phyloP scores from a whole-genome alignment of 2,797 vertebrate species.

The Denticeps clupeoides region DNA sequence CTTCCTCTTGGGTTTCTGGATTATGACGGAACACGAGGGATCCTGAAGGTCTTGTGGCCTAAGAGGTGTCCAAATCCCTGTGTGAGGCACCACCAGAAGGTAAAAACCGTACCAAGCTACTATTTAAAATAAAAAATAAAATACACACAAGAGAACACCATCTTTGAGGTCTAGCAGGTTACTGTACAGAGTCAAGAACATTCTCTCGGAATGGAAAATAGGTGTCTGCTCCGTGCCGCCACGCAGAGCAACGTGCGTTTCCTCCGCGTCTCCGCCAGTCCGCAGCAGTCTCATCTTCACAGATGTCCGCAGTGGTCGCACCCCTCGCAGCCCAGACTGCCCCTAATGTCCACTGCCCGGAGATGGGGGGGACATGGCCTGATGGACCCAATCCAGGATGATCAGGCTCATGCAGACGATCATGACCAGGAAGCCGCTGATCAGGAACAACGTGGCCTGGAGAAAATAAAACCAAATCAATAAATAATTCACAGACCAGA shows the following conservation, averaged over 20 bases:
- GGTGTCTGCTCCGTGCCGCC: slow-evolving; percentile 62
- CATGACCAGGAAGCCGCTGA: slow-evolving; percentile 80
- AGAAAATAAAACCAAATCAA: slow-evolving; percentile 24
- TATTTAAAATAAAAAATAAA: slow-evolving; percentile 45
- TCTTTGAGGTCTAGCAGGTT: slow-evolving; percentile 76
- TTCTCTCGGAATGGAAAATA: slow-evolving; percentile 96
- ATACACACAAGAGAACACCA: slow-evolving; percentile 47
- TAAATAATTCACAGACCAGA: too few species aligned
- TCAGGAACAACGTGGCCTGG: slow-evolving; percentile 76
- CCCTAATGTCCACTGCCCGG: slow-evolving; percentile 66
- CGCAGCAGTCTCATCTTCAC: slow-evolving; percentile 5
- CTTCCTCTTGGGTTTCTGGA: too few species aligned
- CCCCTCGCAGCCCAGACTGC: neutral
- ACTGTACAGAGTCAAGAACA: slow-evolving; percentile 76
- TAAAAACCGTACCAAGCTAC: slow-evolving; percentile 45
- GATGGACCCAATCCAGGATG: slow-evolving; percentile 76
- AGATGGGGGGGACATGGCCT: slow-evolving; percentile 16
- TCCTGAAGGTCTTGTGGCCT: too few species aligned
- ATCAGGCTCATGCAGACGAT: slow-evolving; percentile 77
- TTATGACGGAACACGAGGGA: too few species aligned
- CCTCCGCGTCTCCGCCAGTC: neutral
- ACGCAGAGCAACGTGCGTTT: slow-evolving; percentile 33
- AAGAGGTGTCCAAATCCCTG: slow-evolving; percentile 16
- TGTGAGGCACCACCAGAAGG: slow-evolving; percentile 45
- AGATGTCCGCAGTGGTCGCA: neutral